Evolutionary conservation across 2,888 invertebrate genomes (phyloP).

Genomic region (Diaphora mendica): DNA sequence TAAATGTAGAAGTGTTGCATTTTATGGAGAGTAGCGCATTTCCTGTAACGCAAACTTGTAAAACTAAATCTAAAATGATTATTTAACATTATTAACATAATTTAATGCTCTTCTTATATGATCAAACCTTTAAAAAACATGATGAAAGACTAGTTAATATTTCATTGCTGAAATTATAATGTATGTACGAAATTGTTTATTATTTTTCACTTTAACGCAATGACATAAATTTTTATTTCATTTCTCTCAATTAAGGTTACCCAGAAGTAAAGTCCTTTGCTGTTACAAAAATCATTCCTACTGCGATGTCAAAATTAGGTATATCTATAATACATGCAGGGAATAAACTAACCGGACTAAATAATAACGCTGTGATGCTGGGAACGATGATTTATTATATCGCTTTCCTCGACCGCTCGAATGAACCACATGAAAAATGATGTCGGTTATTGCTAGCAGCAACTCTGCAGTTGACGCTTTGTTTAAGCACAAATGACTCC

Average conservation of each 20-base stretch:
- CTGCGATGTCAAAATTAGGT: constrained; percentile 58
- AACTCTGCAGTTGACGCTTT: constrained; percentile 85
- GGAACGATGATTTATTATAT: constrained; percentile 86
- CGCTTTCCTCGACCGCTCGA: constrained; percentile 83
- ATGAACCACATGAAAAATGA: constrained; percentile 86
- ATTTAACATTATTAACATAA: background rate
- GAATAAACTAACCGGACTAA: constrained; percentile 80
- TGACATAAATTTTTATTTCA: constrained; percentile 13
- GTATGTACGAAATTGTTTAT: background rate
- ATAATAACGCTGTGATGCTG: constrained; percentile 84
- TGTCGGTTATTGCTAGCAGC: constrained; percentile 83
- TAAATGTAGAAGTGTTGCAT: constrained; percentile 37
- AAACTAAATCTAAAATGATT: constrained; percentile 11
- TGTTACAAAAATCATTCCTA: constrained; percentile 34
- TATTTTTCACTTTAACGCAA: background rate
- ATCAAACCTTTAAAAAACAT: background rate
- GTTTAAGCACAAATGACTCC: constrained; percentile 85
- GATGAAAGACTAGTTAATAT: background rate
- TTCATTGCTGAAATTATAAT: background rate
- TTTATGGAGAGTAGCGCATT: constrained; percentile 37
- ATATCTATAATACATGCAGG: constrained; percentile 64
- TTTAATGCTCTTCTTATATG: constrained; percentile 16
- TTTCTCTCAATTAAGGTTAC: constrained; percentile 38
- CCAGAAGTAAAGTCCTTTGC: constrained; percentile 21
- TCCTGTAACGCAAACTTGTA: constrained; percentile 22